Percentiles rank a stretch among this genome's conserved stretches.
These are phyloP conservation scores for Sitodiplosis mosellana DNA, from an alignment of 1,140 invertebrate genomes.

Conservation along the genomic window DNA sequence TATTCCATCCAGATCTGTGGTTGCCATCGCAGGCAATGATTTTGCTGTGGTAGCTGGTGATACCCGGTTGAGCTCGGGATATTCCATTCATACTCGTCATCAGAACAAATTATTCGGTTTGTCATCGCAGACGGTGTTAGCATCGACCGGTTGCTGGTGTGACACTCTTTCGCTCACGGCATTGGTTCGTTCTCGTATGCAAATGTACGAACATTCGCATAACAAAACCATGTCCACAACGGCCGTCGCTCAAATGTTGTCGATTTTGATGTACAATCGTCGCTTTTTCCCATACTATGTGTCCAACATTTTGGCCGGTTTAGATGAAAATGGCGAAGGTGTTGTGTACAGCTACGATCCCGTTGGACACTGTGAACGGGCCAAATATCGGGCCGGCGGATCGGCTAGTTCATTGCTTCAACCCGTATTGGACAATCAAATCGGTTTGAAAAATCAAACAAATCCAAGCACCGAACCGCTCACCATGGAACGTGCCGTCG, in stretches of 20 bases:
- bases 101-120: conserved; percentile 70
- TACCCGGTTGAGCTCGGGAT: conserved; percentile 81
- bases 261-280: conserved; percentile 89
- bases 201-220: conserved; percentile 94
- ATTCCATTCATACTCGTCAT: conserved; percentile 71
- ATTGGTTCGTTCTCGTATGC: conserved; percentile 66
- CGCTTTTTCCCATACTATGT: conserved; percentile 99
- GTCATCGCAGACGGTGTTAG: conserved; percentile 66
- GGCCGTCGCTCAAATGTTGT: conserved; percentile 87
- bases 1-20: conserved; percentile 45
- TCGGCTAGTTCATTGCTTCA: conserved; percentile 63
- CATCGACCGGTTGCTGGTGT: conserved; percentile 87
- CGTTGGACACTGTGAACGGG: conserved; percentile 78
- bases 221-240: conserved; percentile 82
- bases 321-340: conserved; percentile 76
- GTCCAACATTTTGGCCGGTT: conserved; percentile 82
- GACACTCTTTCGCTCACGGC: conserved; percentile 87
- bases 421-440: conserved; percentile 75
- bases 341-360: conserved; percentile 93
- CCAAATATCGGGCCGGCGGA: conserved; percentile 65
- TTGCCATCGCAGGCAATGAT: conserved; percentile 85
- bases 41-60: conserved; percentile 77
- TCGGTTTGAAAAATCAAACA: conserved; percentile 74
- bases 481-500: conserved; percentile 59
- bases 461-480: conserved; percentile 38